Evolutionary conservation across 2,888 invertebrate species (phyloP).

Genomic region (Torymus tubicola): DNA sequence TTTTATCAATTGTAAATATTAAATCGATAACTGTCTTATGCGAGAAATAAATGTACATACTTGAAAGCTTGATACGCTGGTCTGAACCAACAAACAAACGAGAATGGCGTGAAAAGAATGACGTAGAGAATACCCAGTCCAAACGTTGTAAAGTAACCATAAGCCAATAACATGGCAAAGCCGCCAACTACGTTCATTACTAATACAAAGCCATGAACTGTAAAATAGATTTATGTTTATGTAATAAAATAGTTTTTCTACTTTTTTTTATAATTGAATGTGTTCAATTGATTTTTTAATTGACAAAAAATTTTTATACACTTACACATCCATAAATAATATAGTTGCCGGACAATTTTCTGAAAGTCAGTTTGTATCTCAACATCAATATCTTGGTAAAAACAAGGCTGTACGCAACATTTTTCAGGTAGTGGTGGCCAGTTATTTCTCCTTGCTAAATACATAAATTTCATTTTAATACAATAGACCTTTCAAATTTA

Average conservation of each 20-base stretch:
- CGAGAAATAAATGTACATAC: conserved; percentile 72
- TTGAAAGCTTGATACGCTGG: conserved; percentile 99
- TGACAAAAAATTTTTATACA: conserved; percentile 66
- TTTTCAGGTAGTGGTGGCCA: conserved; percentile 98
- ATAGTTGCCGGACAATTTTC: conserved; percentile 94
- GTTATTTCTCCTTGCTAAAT: conserved; percentile 88
- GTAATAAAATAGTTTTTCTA: too few relatives aligned
- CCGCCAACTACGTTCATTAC: conserved; percentile 91
- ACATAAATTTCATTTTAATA: conserved; percentile 11
- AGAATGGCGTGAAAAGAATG: conserved; percentile 94
- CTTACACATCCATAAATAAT: conserved; percentile 98
- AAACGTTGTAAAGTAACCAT: conserved; percentile 83
- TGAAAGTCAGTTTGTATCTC: conserved; percentile 99
- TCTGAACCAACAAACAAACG: conserved; percentile 99
- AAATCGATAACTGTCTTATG: conserved; percentile 16
- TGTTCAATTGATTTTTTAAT: conserved; percentile 2
- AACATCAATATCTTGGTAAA: conserved; percentile 99
- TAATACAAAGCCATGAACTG: conserved; percentile 93
- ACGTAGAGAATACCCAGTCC: conserved; percentile 93
- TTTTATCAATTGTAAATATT: conserved; percentile 21
- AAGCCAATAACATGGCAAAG: conserved; percentile 84
- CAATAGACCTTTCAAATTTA: neutral
- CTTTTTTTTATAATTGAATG: too few relatives aligned
- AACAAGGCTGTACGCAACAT: conserved; percentile 97
- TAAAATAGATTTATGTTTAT: conserved; percentile 69